Base-by-base conservation (phyloP, 2,888 invertebrate genomes). In the Scelioninae gen. 1 region DNA sequence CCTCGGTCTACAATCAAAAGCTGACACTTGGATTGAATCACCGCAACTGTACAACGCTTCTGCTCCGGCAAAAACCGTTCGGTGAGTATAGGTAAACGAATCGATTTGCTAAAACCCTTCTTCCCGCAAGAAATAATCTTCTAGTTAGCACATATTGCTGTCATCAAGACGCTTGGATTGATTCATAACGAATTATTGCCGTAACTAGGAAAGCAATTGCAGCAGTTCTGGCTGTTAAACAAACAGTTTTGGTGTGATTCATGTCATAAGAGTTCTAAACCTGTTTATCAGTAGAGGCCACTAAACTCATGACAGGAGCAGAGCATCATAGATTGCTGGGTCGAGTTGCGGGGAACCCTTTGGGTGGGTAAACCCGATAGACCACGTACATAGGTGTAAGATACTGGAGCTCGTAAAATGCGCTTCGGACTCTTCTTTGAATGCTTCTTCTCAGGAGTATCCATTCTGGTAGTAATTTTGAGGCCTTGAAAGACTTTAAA, bases 331-430 rank as follows among this genome's bases (percentile, higher is more conserved):
- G 84, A 65, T 47, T 88, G 87, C 49, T 90, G 89, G 16, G 88
- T 87, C 53, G 89, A 84, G 75, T 92, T 94, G 83, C 95, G 94
- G 0, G 97, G 96, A 23, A 97, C 95, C 88, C 97, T 94, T 90
- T 96, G 96, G 0, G 96, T 97, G 7, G 97, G 96, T 69, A 97
- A 93, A 9, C 97, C 97, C 8, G 96, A 96, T 84, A 96, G 94
- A 55, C 97, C 97, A 84, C 95, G 95, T 1, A 96, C 95, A 91
- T 97, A 97, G 8, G 96, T 96, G 91, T 97, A 96, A 0, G 95
- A 94, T 10, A 96, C 95, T 0, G 97, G 97, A 63, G 96, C 94
- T 45, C 97, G 94, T 8, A 97, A 93, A 83, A 97, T 97, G 86
- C 95, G 94, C 90, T 96, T 96, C 0, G 96, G 96, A 75, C 92